Evolutionary conservation across 2,888 invertebrate species (phyloP), one percentile per base, ranked within the genome.

Genomic region (Dastarcus helophoroides): DNA sequence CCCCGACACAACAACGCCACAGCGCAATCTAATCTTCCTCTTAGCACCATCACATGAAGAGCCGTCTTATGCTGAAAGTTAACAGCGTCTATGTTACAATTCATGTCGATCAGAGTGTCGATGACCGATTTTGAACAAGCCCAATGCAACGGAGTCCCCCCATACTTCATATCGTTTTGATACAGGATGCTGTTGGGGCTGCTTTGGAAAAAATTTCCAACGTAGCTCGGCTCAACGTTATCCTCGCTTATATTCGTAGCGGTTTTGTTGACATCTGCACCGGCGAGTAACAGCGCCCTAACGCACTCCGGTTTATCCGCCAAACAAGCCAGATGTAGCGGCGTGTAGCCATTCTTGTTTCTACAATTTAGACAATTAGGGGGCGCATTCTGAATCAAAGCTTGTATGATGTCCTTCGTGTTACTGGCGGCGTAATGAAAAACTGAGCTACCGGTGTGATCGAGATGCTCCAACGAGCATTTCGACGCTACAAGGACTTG

Each of bases 91-190:
- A 93, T 76, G 50, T 88, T 76, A 52, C 89, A 89, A 38, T 88
- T 83, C 47, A 76, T 76, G 44, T 83, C 79, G 3, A 84, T 75
- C 9, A 93, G 57, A 0, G 80, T 74, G 39, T 82, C 79, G 2
- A 91, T 69, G 0, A 90, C 86, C 56, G 81, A 80, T 15, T 79
- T 70, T 1, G 85, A 86, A 31, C 77, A 73, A 1, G 88, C 80
- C 91, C 91, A 93, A 57, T 93, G 93, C 21, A 93, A 54, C 0
- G 91, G 90, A 0, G 89, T 90, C 1, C 91, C 91, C 1, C 90
- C 90, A 46, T 79, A 75, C 54, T 88, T 90, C 79, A 89, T 86
- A 48, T 93, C 91, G 51, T 86, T 76, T 2, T 73, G 69, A 51
- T 72, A 73, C 0, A 83, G 58, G 39, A 80, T 80, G 42, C 79